phyloP scores from a whole-genome alignment of 2,797 vertebrate genomes.

The Pseudopleuronectes americanus region DNA sequence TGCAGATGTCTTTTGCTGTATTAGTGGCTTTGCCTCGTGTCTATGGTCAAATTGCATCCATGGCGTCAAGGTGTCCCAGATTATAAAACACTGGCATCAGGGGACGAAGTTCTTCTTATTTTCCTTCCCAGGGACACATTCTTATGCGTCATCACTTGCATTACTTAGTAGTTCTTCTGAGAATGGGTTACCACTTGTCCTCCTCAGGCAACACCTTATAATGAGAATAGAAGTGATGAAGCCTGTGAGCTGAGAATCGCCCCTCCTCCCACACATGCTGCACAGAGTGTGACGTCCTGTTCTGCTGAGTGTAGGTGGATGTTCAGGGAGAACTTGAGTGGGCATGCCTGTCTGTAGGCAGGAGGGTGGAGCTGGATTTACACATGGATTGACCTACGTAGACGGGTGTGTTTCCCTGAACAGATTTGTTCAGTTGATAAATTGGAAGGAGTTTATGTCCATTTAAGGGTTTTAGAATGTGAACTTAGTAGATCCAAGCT shows the following conservation, averaged over 20 bases:
- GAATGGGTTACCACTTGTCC: constrained; percentile 11
- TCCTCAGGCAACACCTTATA: constrained; percentile 32
- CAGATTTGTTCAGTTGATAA: background rate
- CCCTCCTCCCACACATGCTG: constrained; percentile 42
- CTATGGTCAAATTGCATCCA: background rate
- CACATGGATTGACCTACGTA: constrained; percentile 31
- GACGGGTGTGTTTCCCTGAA: constrained; percentile 19
- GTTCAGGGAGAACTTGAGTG: constrained; percentile 35
- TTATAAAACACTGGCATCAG: background rate
- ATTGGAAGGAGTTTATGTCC: background rate
- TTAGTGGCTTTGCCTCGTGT: background rate
- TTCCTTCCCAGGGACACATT: background rate
- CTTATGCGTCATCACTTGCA: constrained; percentile 23
- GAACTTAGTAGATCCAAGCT: constrained; percentile 10
- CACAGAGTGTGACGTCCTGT: constrained; percentile 21
- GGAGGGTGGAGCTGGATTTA: constrained; percentile 34
- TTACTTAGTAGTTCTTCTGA: background rate
- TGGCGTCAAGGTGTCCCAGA: background rate
- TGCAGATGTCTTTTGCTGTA: background rate
- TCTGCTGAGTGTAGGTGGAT: constrained; percentile 39
- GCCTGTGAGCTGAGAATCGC: constrained; percentile 41
- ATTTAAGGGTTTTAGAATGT: constrained; percentile 17
- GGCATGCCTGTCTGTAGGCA: constrained; percentile 41
- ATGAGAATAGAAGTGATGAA: constrained; percentile 29
- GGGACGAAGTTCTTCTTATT: constrained; percentile 6